Conservation (phyloP, 2,797 vertebrate genomes). For the Coracias cyanogaster region DNA sequence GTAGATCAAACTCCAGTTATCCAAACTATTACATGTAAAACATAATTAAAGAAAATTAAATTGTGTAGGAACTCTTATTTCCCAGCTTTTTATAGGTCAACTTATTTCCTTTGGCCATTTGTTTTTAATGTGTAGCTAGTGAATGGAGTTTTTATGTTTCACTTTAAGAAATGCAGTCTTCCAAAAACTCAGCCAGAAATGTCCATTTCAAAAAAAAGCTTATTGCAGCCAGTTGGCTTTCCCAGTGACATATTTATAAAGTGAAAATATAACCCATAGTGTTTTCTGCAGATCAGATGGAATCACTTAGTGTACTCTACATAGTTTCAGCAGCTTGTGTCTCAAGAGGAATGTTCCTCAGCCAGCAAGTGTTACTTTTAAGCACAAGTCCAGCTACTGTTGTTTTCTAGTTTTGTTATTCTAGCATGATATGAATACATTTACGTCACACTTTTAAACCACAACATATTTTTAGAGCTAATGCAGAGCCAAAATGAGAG, state of each 20-base stretch:
- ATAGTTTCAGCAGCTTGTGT: slow-evolving; percentile 45
- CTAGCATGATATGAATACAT: background rate
- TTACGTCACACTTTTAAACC: background rate
- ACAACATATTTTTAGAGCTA: background rate
- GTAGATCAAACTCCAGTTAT: slow-evolving; percentile 3
- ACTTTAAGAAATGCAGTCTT: slow-evolving; percentile 60
- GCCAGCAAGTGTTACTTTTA: slow-evolving; percentile 62
- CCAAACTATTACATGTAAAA: slow-evolving; percentile 19
- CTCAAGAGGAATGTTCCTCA: slow-evolving; percentile 52
- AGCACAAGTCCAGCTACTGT: slow-evolving; percentile 63
- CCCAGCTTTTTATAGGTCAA: slow-evolving; percentile 42
- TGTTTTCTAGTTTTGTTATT: slow-evolving; percentile 38
- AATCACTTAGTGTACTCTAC: slow-evolving; percentile 67
- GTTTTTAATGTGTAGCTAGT: slow-evolving; percentile 58
- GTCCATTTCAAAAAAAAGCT: slow-evolving; percentile 66
- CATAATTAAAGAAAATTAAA: slow-evolving; percentile 56
- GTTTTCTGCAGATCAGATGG: slow-evolving; percentile 75
- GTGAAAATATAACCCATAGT: slow-evolving; percentile 72
- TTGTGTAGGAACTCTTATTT: background rate
- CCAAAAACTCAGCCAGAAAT: slow-evolving; percentile 67
- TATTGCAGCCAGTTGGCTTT: slow-evolving; percentile 69
- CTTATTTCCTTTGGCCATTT: slow-evolving; percentile 61
- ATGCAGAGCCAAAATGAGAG: slow-evolving; percentile 9
- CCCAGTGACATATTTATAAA: slow-evolving; percentile 74
- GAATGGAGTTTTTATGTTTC: slow-evolving; percentile 64